These are phyloP conservation scores for Dromiciops gliroides DNA, from an alignment of 2,113 vertebrate species.

Conservation along the genomic window DNA sequence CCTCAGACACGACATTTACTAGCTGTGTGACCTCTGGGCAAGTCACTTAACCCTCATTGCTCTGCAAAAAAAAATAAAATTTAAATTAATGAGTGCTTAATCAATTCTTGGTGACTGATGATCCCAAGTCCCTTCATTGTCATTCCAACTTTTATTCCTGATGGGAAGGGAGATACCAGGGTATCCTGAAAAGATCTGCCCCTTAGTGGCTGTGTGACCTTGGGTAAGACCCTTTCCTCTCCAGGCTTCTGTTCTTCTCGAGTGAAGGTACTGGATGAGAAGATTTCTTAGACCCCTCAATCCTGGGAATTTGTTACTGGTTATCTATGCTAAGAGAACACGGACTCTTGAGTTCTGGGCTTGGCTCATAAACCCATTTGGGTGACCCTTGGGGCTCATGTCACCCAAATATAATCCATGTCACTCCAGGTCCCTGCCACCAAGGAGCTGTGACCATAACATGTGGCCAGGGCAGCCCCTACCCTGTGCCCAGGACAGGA, in stretches of 20 bases:
- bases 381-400: not conserved
- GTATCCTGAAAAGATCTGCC: not conserved
- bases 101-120: not conserved
- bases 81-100: no score
- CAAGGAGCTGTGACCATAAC: not conserved
- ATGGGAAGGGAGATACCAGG: not conserved
- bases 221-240: not conserved
- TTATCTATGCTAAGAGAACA: not conserved
- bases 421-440: not conserved
- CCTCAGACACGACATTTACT: no score
- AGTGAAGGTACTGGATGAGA: not conserved
- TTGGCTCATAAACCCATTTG: not conserved
- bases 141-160: not conserved
- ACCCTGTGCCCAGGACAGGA: not conserved
- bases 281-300: not conserved
- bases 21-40: no score
- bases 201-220: not conserved
- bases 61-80: no score
- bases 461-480: not conserved
- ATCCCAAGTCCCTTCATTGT: not conserved
- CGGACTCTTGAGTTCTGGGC: not conserved
- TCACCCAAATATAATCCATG: not conserved
- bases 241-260: not conserved
- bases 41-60: no score
- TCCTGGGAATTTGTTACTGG: not conserved